Evolutionary conservation across 2,888 invertebrate species (phyloP), one percentile per base, ranked within the genome.

Genomic region (Pachymerium ferrugineum): DNA sequence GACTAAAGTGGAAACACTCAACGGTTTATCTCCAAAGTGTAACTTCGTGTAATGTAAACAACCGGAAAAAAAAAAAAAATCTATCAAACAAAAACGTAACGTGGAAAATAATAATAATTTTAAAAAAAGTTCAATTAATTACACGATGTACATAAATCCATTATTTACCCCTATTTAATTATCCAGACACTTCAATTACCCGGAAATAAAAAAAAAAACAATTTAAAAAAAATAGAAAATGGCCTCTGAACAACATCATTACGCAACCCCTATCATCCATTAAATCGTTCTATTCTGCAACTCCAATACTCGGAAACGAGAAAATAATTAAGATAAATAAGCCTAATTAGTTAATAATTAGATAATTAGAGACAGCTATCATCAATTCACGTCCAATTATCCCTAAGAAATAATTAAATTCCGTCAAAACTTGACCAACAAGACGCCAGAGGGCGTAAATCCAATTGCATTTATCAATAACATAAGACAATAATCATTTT

Each of bases 311-410:
- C 62, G 14, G 28, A 22, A 25, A 25, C 62, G 62, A 25, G 6
- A 25, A 62, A 62, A 62, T 62, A 62, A 62, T 62, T 62, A 25
- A 62, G 62, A 62, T 62, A 62, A 62, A 62, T 62, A 62, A 62
- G 62, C 62, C 62, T 28, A 62, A 62, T 62, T 62, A 62, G 62
- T 62, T 62, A 62, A 62, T 62, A 62, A 62, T 62, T 62, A 62
- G 62, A 62, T 62, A 62, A 62, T 62, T 62, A 62, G 62, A 62
- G 62, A 62, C 62, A 62, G 62, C 62, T 28, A 62, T 62, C 62
- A 62, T 62, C 62, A 62, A 62, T 62, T 62, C 28, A 8, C 47
- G 62, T 62, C 25, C 62, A 62, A 62, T 62, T 62, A 62, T n/a
- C 10, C 22, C 62, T 28, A 62, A 62, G 62, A 62, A 62, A 62